These are phyloP conservation scores for Mugil cephalus DNA, from an alignment of 2,113 vertebrate genomes.

Conservation along the genomic window DNA sequence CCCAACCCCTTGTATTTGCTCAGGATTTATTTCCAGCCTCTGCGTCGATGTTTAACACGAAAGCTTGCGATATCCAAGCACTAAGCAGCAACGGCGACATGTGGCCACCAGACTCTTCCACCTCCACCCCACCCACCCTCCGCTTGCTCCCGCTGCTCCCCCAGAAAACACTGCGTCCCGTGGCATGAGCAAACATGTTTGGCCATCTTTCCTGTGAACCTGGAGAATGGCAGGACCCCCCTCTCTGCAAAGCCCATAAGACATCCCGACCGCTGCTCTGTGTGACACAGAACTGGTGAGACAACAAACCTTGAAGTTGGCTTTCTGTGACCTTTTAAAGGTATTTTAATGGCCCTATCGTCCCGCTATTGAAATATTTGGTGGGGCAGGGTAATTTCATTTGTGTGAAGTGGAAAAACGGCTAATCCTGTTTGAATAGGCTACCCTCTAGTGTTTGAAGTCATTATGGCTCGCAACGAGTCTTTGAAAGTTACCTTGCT, in stretches of 20 bases:
- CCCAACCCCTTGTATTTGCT: constrained; percentile 70
- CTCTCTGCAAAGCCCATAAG: constrained; percentile 59
- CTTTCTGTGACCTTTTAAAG: constrained; percentile 76
- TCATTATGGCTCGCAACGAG: constrained; percentile 30
- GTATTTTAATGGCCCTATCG: constrained; percentile 74
- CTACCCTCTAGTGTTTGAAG: constrained; percentile 81
- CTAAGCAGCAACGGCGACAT: constrained; percentile 78
- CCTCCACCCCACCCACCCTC: constrained; percentile 28
- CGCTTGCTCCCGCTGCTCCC: constrained; percentile 70
- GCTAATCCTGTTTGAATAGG: constrained; percentile 70
- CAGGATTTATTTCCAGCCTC: constrained; percentile 77
- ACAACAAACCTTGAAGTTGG: constrained; percentile 73
- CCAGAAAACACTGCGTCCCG: constrained; percentile 75
- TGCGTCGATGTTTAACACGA: constrained; percentile 75
- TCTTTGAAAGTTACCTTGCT: constrained; percentile 22
- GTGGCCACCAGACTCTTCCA: constrained; percentile 84
- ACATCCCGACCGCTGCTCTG: constrained; percentile 34
- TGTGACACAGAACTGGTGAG: constrained; percentile 65
- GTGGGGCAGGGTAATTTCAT: constrained; percentile 46
- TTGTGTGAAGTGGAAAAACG: constrained; percentile 40
- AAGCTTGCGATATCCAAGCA: constrained; percentile 69
- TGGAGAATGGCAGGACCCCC: constrained; percentile 67
- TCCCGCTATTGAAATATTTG: constrained; percentile 66
- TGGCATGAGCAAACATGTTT: constrained; percentile 81
- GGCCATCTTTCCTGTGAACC: constrained; percentile 69